phyloP scores from a whole-genome alignment of 2,888 invertebrate species.

The Trichogramma dendrolimi region DNA sequence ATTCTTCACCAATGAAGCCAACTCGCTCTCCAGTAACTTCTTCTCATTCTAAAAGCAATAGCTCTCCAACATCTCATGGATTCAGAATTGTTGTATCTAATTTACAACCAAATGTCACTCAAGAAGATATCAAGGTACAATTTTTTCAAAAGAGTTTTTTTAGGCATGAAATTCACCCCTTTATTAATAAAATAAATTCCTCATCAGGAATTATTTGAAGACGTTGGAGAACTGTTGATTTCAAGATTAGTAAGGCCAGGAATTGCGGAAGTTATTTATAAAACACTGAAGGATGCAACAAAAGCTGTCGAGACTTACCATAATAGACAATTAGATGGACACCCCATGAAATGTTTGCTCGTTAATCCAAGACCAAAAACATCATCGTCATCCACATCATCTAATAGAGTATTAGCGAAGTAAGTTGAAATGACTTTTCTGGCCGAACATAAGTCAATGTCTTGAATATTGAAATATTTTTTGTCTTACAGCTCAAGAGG shows the following conservation, averaged over 20 bases:
- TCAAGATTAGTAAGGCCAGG: slow-evolving; percentile 82
- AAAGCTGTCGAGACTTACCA: slow-evolving; percentile 90
- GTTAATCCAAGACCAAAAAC: slow-evolving; percentile 71
- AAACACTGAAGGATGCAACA: slow-evolving; percentile 78
- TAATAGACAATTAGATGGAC: slow-evolving; percentile 87
- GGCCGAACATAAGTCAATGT: background rate
- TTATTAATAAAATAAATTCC: slow-evolving; percentile 8
- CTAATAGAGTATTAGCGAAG: slow-evolving; percentile 49
- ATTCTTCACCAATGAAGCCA: slow-evolving; percentile 47
- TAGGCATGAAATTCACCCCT: background rate
- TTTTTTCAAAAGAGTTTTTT: background rate
- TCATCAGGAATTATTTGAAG: slow-evolving; percentile 82
- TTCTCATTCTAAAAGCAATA: slow-evolving; percentile 46
- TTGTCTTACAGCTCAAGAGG: slow-evolving; percentile 33
- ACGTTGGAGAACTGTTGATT: slow-evolving; percentile 80
- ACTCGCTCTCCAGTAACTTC: slow-evolving; percentile 41
- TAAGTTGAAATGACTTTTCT: slow-evolving; percentile 30
- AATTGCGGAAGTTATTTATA: slow-evolving; percentile 87
- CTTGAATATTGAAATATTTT: background rate
- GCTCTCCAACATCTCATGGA: slow-evolving; percentile 56
- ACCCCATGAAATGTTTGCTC: slow-evolving; percentile 86
- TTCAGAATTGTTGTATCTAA: slow-evolving; percentile 88
- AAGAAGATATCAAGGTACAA: slow-evolving; percentile 80
- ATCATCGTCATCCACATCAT: slow-evolving; percentile 50
- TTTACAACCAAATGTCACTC: slow-evolving; percentile 79